A percentile compares a stretch with the other conserved stretches of the same genome.
Conservation (phyloP, 2,888 invertebrate species). For the Pterostichus niger region DNA sequence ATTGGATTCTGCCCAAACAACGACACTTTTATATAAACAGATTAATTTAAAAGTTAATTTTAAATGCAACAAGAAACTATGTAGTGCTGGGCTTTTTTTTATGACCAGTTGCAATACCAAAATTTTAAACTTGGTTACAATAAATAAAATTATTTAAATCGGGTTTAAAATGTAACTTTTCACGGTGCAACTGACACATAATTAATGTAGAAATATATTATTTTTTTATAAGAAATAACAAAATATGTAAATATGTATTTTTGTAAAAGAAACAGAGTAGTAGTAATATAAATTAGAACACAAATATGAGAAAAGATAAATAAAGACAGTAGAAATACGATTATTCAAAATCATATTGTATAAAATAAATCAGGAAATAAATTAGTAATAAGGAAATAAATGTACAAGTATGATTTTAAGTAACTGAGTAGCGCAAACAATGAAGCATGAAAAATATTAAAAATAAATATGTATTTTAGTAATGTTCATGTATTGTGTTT, state of each 20-base stretch:
- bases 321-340: background rate
- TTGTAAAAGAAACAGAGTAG: background rate
- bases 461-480: background rate
- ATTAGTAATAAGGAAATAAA: constrained; percentile 23
- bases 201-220: too few species aligned
- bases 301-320: background rate
- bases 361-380: background rate
- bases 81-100: too few species aligned
- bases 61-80: too few species aligned
- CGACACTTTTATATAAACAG: background rate
- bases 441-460: constrained; percentile 18
- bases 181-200: too few species aligned
- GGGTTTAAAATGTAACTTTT: too few species aligned
- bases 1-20: constrained; percentile 39
- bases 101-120: too few species aligned
- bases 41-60: too few species aligned
- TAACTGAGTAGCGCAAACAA: background rate
- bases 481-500: background rate
- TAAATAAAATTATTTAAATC: too few species aligned
- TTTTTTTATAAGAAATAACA: background rate
- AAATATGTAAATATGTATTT: constrained; percentile 4
- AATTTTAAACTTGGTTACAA: too few species aligned
- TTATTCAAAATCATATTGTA: background rate
- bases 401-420: constrained; percentile 1
- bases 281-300: background rate